phyloP scores from a whole-genome alignment of 2,113 vertebrate genomes.

The Acrocephalus kingi region DNA sequence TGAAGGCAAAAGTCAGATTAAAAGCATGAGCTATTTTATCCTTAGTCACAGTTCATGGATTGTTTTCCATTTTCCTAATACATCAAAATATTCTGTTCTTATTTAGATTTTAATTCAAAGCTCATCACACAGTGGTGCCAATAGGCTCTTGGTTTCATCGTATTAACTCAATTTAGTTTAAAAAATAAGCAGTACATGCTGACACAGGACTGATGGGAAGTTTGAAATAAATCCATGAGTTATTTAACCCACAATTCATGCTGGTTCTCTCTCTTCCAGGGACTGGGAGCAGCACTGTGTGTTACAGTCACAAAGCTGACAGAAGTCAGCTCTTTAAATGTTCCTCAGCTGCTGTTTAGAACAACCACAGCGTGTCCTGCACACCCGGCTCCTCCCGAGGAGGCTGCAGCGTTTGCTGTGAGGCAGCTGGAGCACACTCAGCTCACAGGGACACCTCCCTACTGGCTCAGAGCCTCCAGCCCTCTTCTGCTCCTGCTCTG shows the following conservation, averaged over 20 bases:
- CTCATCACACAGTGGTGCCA: not conserved
- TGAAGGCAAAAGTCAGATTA: not conserved
- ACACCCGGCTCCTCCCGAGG: rapidly evolving
- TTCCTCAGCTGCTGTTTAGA: not conserved
- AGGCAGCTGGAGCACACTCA: not conserved
- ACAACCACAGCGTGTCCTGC: not conserved
- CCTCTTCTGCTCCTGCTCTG: rapidly evolving
- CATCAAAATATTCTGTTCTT: not conserved
- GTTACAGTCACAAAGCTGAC: not conserved
- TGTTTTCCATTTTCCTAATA: not conserved
- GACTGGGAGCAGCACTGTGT: not conserved
- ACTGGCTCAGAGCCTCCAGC: rapidly evolving
- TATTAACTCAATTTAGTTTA: not conserved
- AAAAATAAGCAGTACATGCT: not conserved
- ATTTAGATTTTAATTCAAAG: not conserved
- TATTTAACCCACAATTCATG: rapidly evolving
- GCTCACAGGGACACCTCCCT: not conserved
- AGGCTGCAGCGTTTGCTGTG: not conserved
- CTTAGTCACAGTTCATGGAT: not conserved
- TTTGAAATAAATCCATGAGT: not conserved
- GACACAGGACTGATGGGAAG: not conserved
- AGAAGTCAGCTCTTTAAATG: rapidly evolving
- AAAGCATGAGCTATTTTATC: not conserved
- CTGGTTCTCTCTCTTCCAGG: rapidly evolving
- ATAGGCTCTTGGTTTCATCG: not conserved